phyloP scores from a whole-genome alignment of 2,797 vertebrate genomes.

The Novumbra hubbsi region DNA sequence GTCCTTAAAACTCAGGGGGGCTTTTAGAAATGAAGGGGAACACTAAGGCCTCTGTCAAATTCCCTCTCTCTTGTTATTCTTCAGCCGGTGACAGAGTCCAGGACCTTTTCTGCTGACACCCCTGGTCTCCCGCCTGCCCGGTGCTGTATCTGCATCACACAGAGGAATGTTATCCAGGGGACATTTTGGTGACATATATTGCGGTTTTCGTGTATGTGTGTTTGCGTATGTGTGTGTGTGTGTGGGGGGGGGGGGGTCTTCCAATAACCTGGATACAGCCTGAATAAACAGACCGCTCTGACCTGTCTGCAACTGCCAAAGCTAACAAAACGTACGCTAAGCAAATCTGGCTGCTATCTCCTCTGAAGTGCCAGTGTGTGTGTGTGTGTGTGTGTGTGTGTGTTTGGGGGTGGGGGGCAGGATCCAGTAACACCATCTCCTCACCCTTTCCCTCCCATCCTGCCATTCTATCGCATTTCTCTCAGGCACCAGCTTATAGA shows the following conservation, averaged over 20 bases:
- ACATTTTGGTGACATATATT: too few relatives aligned
- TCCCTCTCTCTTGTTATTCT: background rate
- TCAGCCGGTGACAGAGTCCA: background rate
- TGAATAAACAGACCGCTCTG: constrained; percentile 16
- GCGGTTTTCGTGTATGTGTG: background rate
- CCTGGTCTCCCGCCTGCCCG: background rate
- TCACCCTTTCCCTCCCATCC: background rate
- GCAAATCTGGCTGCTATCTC: background rate
- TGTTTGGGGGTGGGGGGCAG: background rate
- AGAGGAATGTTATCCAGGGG: too few relatives aligned
- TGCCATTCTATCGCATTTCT: background rate
- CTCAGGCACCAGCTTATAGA: background rate
- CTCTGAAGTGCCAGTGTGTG: background rate
- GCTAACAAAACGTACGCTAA: constrained; percentile 28
- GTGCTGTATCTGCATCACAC: too few relatives aligned
- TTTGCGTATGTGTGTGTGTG: background rate
- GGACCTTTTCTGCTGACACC: background rate
- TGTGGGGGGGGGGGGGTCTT: constrained; percentile 1
- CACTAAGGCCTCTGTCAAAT: background rate
- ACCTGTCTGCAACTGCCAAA: constrained; percentile 17
- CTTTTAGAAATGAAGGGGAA: background rate
- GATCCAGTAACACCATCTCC: background rate
- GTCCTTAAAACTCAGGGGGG: background rate
- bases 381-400: background rate
- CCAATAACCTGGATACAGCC: background rate